Conservation (phyloP, 2,888 invertebrate genomes). For the Chrysolina americana region DNA sequence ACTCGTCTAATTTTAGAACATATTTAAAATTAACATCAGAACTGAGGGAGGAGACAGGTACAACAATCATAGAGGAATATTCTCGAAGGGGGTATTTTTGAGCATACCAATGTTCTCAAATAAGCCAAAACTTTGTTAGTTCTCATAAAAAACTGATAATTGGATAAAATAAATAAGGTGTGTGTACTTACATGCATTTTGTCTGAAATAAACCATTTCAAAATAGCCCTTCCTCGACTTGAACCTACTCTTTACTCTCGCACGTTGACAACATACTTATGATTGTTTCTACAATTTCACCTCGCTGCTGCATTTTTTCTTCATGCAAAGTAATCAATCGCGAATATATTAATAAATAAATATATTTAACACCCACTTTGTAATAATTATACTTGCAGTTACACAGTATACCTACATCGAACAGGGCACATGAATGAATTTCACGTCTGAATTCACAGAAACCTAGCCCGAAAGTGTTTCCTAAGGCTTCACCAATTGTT, state of each 20-base stretch:
- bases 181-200: conserved; percentile 44
- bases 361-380: conserved; percentile 54
- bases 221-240: conserved; percentile 4
- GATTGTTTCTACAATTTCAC: conserved; percentile 45
- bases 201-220: conserved; percentile 3
- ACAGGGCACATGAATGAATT: conserved; percentile 46
- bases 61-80: not conserved
- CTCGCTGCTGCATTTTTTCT: conserved; percentile 45
- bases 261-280: conserved; percentile 35
- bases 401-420: conserved; percentile 25
- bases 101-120: not conserved
- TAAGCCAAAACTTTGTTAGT: too few species aligned
- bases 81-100: not conserved
- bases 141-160: too few species aligned
- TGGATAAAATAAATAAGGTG: not conserved
- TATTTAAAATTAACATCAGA: conserved; percentile 8
- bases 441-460: conserved; percentile 40
- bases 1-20: not conserved
- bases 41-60: not conserved
- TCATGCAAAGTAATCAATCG: conserved; percentile 45
- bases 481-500: conserved; percentile 19
- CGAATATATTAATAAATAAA: conserved; percentile 56
- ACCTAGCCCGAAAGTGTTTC: conserved; percentile 22
- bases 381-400: conserved; percentile 47
- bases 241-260: conserved; percentile 32